These are phyloP conservation scores for Oryzaephilus surinamensis DNA, from an alignment of 1,140 invertebrate genomes.

Conservation along the genomic window DNA sequence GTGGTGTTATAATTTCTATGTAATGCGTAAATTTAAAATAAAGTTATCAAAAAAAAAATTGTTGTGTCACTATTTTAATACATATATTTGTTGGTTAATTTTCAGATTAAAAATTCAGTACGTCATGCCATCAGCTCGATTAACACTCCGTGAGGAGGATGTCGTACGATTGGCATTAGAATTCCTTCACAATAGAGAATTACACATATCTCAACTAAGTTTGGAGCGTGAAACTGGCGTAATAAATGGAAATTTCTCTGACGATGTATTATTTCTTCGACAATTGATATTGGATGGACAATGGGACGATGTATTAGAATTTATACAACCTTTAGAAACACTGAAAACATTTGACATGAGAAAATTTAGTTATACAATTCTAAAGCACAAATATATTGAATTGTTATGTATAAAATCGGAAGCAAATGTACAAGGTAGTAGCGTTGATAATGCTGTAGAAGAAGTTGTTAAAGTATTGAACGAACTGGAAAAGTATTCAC, in stretches of 20 bases:
- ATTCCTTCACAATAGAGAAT: slow-evolving; percentile 81
- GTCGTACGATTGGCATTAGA: slow-evolving; percentile 83
- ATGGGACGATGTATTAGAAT: slow-evolving; percentile 96
- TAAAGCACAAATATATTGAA: slow-evolving; percentile 90
- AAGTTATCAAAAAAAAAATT: no score
- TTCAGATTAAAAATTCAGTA: slow-evolving; percentile 50
- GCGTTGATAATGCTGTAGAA: slow-evolving; percentile 84
- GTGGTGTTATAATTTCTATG: neutral
- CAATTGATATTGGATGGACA: slow-evolving; percentile 94
- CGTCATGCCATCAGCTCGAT: slow-evolving; percentile 70
- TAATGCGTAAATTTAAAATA: slow-evolving; percentile 1
- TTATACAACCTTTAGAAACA: slow-evolving; percentile 87
- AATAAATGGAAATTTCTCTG: slow-evolving; percentile 83
- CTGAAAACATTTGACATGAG: slow-evolving; percentile 68
- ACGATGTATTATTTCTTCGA: slow-evolving; percentile 87
- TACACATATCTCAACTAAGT: slow-evolving; percentile 84
- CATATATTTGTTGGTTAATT: slow-evolving; percentile 14
- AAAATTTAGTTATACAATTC: slow-evolving; percentile 75
- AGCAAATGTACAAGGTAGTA: slow-evolving; percentile 48
- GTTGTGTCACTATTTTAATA: neutral
- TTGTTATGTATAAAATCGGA: slow-evolving; percentile 90
- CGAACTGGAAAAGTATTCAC: slow-evolving; percentile 78
- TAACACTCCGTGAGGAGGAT: slow-evolving; percentile 80
- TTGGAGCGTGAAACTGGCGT: slow-evolving; percentile 91
- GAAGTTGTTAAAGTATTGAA: slow-evolving; percentile 87